These are phyloP conservation scores for Pungitius pungitius DNA, from an alignment of 2,113 vertebrate species.

Conservation along the genomic window DNA sequence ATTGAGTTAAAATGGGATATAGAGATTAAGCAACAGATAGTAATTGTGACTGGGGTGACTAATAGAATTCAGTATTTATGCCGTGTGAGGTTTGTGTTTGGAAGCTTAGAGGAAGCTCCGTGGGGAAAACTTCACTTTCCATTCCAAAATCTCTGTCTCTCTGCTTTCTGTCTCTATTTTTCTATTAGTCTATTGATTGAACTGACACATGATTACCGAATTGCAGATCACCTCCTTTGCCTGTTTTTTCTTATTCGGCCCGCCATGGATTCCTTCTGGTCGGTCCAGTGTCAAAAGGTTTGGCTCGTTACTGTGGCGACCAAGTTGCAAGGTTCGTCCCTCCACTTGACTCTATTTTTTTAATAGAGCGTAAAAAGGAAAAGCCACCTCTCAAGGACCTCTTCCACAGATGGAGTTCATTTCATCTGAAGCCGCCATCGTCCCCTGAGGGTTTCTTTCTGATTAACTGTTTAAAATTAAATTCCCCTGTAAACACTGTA, in stretches of 20 bases:
- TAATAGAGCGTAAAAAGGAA: neutral
- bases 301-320: slow-evolving; percentile 1
- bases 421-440: neutral
- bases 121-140: too few relatives aligned
- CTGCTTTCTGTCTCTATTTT: neutral
- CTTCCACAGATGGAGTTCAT: neutral
- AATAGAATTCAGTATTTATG: too few relatives aligned
- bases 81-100: too few relatives aligned
- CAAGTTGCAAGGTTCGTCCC: neutral
- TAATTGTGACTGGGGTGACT: too few relatives aligned
- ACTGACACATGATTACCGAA: neutral
- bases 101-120: too few relatives aligned
- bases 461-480: neutral
- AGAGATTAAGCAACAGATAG: neutral
- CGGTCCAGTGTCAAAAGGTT: slow-evolving; percentile 36
- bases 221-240: slow-evolving; percentile 53
- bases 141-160: too few relatives aligned
- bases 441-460: slow-evolving; percentile 5
- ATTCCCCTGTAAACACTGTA: neutral
- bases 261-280: slow-evolving; percentile 30
- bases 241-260: slow-evolving; percentile 47
- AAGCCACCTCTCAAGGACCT: neutral
- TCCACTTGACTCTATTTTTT: neutral
- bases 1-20: neutral
- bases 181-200: neutral